Conservation (phyloP, 2,888 invertebrate genomes). For the Agelastica alni region DNA sequence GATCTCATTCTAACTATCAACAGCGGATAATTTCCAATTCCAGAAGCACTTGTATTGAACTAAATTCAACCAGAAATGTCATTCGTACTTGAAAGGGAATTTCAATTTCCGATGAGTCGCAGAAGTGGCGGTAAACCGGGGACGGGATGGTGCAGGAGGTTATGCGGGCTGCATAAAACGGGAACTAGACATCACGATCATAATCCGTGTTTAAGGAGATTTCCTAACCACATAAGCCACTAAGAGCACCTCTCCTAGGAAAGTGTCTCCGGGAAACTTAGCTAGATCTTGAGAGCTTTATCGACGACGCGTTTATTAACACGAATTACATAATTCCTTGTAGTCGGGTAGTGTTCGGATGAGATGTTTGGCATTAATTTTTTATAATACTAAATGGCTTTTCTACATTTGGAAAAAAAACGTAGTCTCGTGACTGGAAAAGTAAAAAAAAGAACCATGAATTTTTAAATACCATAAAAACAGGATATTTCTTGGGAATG, state of each 20-base stretch:
- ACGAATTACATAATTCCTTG: conserved; percentile 15
- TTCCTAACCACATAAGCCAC: conserved; percentile 32
- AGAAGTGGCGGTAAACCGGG: conserved; percentile 23
- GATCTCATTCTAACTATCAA: conserved; percentile 15
- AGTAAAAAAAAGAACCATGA: too few species aligned
- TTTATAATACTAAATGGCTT: too few species aligned
- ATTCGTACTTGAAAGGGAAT: conserved; percentile 32
- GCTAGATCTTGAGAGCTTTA: conserved; percentile 24
- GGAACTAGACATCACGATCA: conserved; percentile 30
- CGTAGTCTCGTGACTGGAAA: too few species aligned
- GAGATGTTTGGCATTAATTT: too few species aligned
- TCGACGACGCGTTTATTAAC: conserved; percentile 32
- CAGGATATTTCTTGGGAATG: too few species aligned
- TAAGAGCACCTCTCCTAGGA: conserved; percentile 29
- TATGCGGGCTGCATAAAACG: conserved; percentile 20
- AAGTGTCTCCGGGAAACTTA: conserved; percentile 26
- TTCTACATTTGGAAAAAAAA: too few species aligned
- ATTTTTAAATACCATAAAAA: too few species aligned
- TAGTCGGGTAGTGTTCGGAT: conserved; percentile 7
- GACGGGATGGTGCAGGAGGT: conserved; percentile 15
- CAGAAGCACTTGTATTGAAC: conserved; percentile 26
- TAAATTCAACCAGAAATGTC: conserved; percentile 28
- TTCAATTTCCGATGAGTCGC: conserved; percentile 30
- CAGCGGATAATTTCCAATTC: conserved; percentile 22
- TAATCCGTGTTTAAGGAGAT: conserved; percentile 34